Evolutionary conservation across 2,888 invertebrate species (phyloP).

Genomic region (Cyclophora albipunctata): DNA sequence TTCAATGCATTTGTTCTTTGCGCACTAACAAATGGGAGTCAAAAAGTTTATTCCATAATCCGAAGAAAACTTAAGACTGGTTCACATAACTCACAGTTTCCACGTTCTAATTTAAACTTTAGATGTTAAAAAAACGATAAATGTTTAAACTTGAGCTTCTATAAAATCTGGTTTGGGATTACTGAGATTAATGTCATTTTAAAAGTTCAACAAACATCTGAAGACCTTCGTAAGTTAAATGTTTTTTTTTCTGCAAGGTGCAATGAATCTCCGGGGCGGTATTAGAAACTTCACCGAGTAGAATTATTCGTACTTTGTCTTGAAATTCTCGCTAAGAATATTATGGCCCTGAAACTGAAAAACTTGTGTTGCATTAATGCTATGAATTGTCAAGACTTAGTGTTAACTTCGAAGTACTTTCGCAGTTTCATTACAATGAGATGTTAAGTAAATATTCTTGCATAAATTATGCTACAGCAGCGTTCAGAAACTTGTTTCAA

Average conservation of each 20-base stretch:
- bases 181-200: constrained; percentile 53
- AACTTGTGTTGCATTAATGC: constrained; percentile 25
- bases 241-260: constrained; percentile 52
- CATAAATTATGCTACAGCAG: too few relatives aligned
- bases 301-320: constrained; percentile 44
- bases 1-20: too few relatives aligned
- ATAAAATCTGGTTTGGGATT: constrained; percentile 41
- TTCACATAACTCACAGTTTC: constrained; percentile 10
- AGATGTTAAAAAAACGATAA: constrained; percentile 28
- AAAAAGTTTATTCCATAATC: too few relatives aligned
- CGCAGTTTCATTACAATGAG: constrained; percentile 3
- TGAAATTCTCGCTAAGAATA: constrained; percentile 33
- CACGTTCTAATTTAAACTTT: constrained; percentile 19
- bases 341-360: constrained; percentile 36
- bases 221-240: constrained; percentile 42
- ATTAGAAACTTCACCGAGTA: constrained; percentile 57
- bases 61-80: constrained; percentile 2
- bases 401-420: constrained; percentile 1
- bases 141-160: constrained; percentile 30
- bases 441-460: constrained; percentile 17
- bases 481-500: too few relatives aligned
- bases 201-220: constrained; percentile 51
- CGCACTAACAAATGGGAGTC: too few relatives aligned
- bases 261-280: constrained; percentile 60
- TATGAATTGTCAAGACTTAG: constrained; percentile 3